A percentile compares a stretch with the other conserved stretches of the same genome.
phyloP scores from a whole-genome alignment of 37 sponge, comb jelly and placozoan species.

The Oscarella lobularis region DNA sequence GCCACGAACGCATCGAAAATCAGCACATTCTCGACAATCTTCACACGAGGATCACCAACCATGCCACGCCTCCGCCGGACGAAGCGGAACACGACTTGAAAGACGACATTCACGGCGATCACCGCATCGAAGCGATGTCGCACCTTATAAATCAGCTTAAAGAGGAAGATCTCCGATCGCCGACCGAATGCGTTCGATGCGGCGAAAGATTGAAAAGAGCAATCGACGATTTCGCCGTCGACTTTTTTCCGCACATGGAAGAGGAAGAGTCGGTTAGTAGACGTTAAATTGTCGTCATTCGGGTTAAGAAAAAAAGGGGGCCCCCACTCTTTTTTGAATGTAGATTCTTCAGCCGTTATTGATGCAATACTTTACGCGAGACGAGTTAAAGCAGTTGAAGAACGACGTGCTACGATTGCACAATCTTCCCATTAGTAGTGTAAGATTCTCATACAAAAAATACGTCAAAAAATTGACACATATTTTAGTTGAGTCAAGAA shows the following conservation, averaged over 20 bases:
- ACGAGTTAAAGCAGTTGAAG: slow-evolving; percentile 34
- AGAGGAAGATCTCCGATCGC: not conserved
- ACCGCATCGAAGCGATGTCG: slow-evolving; percentile 19
- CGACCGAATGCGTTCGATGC: slow-evolving; percentile 22
- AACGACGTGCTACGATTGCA: slow-evolving; percentile 39
- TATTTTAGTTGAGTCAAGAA: not conserved
- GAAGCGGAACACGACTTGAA: slow-evolving; percentile 22
- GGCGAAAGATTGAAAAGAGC: slow-evolving; percentile 28
- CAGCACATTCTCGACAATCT: slow-evolving; percentile 40
- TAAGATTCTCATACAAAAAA: slow-evolving; percentile 8
- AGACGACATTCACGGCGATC: slow-evolving; percentile 66
- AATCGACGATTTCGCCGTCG: slow-evolving; percentile 39
- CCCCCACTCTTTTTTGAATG: not conserved
- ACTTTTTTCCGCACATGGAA: slow-evolving; percentile 69
- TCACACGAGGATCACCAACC: slow-evolving; percentile 17
- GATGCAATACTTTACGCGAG: slow-evolving; percentile 39
- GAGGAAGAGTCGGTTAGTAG: slow-evolving; percentile 67
- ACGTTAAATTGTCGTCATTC: not conserved
- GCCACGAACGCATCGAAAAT: slow-evolving; percentile 71
- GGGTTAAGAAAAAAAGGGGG: not conserved
- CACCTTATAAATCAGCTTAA: slow-evolving; percentile 4
- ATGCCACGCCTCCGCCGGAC: slow-evolving; percentile 11
- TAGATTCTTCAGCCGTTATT: slow-evolving; percentile 71
- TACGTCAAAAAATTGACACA: no score
- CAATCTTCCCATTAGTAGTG: slow-evolving; percentile 2